phyloP scores from a whole-genome alignment of 2,113 vertebrate genomes.

The Elanus axillaris region DNA sequence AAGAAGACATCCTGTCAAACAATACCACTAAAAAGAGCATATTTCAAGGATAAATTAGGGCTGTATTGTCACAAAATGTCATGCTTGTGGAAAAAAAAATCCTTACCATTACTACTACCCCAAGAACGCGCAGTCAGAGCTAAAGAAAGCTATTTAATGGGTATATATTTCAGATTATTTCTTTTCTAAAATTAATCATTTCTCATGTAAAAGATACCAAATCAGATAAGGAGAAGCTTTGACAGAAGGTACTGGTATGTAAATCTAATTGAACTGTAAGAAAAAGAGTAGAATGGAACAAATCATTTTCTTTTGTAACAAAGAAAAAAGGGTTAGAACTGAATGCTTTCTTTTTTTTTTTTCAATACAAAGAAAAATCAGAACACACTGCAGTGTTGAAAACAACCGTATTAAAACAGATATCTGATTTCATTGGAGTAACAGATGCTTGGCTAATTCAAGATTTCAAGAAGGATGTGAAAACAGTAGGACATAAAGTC shows the following conservation, averaged over 20 bases:
- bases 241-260: neutral
- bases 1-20: neutral
- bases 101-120: neutral
- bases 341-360: neutral
- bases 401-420: slow-evolving; percentile 42
- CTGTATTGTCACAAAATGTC: neutral
- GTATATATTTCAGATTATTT: neutral
- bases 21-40: neutral
- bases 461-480: slow-evolving; percentile 59
- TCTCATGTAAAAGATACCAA: neutral
- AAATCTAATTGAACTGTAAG: neutral
- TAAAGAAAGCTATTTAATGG: neutral
- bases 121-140: neutral
- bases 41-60: neutral
- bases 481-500: slow-evolving; percentile 65
- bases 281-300: neutral
- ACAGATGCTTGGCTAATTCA: slow-evolving; percentile 70
- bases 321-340: neutral
- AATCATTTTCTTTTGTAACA: neutral
- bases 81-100: neutral
- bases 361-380: slow-evolving; percentile 16
- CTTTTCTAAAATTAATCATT: neutral
- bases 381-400: slow-evolving; percentile 1
- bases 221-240: neutral
- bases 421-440: slow-evolving; percentile 46